Percentiles rank a stretch among this genome's conserved stretches.
These are phyloP conservation scores for Steatornis caripensis DNA, from an alignment of 2,113 vertebrate species.

Conservation along the genomic window DNA sequence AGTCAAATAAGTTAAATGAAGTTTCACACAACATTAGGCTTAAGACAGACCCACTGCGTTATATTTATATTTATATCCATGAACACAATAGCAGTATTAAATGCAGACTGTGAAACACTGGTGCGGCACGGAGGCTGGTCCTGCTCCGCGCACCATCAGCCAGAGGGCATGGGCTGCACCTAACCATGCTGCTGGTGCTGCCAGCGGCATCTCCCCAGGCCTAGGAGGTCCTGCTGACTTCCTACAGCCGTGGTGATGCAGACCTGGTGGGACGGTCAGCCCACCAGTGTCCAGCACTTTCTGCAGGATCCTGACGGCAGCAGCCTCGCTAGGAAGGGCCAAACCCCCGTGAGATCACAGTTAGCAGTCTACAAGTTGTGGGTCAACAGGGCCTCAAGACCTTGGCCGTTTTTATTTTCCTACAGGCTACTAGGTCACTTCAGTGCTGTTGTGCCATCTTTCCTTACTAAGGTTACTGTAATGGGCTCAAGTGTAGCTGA, in stretches of 20 bases:
- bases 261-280: not conserved
- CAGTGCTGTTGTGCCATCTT: not conserved
- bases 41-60: not conserved
- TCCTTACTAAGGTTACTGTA: not conserved
- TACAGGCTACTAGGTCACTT: not conserved
- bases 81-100: not conserved
- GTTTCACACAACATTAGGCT: constrained; percentile 59
- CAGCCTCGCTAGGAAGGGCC: not conserved
- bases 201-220: not conserved
- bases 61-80: constrained; percentile 34
- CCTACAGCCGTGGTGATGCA: not conserved
- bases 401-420: not conserved
- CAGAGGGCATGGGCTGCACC: rapidly evolving
- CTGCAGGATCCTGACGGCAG: not conserved
- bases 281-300: not conserved
- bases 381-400: not conserved
- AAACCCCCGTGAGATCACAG: not conserved
- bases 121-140: not conserved
- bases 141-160: not conserved
- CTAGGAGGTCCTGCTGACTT: not conserved
- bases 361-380: not conserved
- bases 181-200: not conserved
- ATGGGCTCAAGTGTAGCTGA: rapidly evolving
- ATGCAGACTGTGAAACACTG: not conserved
- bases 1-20: constrained; percentile 55